Evolutionary conservation across 2,113 vertebrate species (phyloP).

Genomic region (Bos javanicus): DNA sequence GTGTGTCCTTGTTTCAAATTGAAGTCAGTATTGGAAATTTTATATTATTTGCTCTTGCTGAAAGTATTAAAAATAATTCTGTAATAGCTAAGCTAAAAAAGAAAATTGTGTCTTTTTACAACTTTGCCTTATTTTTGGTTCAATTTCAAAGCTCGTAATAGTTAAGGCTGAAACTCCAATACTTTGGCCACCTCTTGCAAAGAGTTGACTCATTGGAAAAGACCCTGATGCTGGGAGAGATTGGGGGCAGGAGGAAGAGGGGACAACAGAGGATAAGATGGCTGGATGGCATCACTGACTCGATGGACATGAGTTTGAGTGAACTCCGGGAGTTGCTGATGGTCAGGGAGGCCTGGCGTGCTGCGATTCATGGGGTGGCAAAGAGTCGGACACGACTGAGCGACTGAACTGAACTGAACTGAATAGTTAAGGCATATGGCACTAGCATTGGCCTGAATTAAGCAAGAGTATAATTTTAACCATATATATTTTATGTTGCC

Average conservation of each 20-base stretch:
- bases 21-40: slow-evolving; percentile 83
- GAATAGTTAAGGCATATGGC: background rate
- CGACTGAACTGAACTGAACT: too few relatives aligned
- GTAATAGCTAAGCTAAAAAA: slow-evolving; percentile 75
- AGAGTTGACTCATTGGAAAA: too few relatives aligned
- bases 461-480: background rate
- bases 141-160: slow-evolving; percentile 68
- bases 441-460: background rate
- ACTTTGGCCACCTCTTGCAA: too few relatives aligned
- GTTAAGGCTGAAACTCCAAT: background rate
- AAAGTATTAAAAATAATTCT: slow-evolving; percentile 80
- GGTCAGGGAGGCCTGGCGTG: too few relatives aligned
- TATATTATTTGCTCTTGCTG: slow-evolving; percentile 79
- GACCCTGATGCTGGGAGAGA: too few relatives aligned
- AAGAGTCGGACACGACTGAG: too few relatives aligned
- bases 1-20: slow-evolving; percentile 80
- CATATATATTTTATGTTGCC: background rate
- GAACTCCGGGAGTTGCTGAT: too few relatives aligned
- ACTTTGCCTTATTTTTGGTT: slow-evolving; percentile 77
- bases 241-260: too few relatives aligned
- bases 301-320: rapidly evolving
- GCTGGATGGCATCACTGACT: too few relatives aligned
- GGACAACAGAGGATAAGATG: too few relatives aligned
- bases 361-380: too few relatives aligned
- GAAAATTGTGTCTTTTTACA: slow-evolving; percentile 78